Percentiles rank a stretch among this genome's conserved stretches.
Conservation (phyloP, 2,888 invertebrate species). For the Clanis bilineata region DNA sequence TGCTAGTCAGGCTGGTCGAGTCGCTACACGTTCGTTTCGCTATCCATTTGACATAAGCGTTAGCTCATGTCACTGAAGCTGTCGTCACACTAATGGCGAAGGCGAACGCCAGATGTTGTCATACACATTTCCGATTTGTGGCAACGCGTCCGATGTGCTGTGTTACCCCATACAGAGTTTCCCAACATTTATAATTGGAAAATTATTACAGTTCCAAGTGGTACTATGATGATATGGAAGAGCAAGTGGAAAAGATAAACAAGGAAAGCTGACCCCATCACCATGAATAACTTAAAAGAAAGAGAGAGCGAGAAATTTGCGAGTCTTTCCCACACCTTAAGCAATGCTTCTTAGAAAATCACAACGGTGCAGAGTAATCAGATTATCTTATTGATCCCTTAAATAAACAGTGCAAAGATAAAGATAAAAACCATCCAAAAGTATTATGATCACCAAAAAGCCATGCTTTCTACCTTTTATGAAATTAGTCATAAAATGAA, state of each 20-base stretch:
- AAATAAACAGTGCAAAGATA: background rate
- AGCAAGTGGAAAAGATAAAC: no score
- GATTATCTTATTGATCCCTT: background rate
- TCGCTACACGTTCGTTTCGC: no score
- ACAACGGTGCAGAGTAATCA: background rate
- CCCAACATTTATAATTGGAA: background rate
- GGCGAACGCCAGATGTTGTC: constrained; percentile 4
- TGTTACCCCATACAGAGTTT: background rate
- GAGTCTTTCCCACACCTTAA: no score
- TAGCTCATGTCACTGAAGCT: constrained; percentile 3
- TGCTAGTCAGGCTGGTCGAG: no score
- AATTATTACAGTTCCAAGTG: background rate
- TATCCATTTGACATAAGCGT: no score
- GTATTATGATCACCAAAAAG: background rate
- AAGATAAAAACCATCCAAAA: background rate
- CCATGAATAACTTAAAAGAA: no score
- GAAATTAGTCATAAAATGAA: no score
- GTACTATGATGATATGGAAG: no score
- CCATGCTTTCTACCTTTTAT: no score
- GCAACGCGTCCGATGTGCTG: constrained; percentile 1
- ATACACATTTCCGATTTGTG: constrained; percentile 7
- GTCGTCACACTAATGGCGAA: constrained; percentile 5
- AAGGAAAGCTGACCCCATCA: no score
- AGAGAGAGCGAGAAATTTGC: no score
- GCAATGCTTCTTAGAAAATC: constrained; percentile 1